Evolutionary conservation across 2,888 invertebrate genomes (phyloP).

Genomic region (Amphimallon solstitiale): DNA sequence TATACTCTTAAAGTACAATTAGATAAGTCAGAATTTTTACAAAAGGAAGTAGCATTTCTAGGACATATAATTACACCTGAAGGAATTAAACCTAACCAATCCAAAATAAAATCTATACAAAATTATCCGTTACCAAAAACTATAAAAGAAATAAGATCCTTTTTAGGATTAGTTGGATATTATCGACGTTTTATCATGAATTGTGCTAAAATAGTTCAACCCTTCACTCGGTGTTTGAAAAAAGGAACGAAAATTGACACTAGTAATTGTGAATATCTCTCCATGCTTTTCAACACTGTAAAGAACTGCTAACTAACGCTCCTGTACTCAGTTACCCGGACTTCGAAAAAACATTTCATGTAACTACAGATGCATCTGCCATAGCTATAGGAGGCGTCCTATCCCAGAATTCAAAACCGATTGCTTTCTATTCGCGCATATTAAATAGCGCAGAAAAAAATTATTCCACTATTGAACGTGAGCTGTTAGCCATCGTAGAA

Average conservation of each 20-base stretch:
- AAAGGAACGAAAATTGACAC: conserved; percentile 12
- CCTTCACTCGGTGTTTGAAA: conserved; percentile 15
- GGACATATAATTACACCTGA: conserved; percentile 35
- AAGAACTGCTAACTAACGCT: conserved; percentile 37
- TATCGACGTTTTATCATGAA: conserved; percentile 35
- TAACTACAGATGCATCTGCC: conserved; percentile 40
- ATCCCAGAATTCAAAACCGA: conserved; percentile 38
- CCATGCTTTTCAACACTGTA: conserved; percentile 30
- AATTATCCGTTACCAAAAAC: conserved; percentile 37
- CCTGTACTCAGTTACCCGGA: conserved; percentile 41
- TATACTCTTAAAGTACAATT: conserved; percentile 36
- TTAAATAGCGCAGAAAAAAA: no score
- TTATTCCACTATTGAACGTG: conserved; percentile 31
- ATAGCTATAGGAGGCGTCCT: conserved; percentile 41
- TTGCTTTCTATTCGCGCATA: no score
- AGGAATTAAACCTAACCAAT: conserved; percentile 39
- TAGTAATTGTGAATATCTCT: conserved; percentile 17
- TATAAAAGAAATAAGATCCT: conserved; percentile 36
- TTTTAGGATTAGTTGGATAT: conserved; percentile 32
- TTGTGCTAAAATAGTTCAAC: conserved; percentile 33
- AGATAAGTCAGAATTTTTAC: conserved; percentile 37
- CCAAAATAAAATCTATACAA: conserved; percentile 25
- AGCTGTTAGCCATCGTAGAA: conserved; percentile 23
- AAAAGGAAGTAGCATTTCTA: conserved; percentile 34
- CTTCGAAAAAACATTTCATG: conserved; percentile 40